These are phyloP conservation scores for Garra rufa DNA, from an alignment of 2,113 vertebrate genomes.

Conservation along the genomic window DNA sequence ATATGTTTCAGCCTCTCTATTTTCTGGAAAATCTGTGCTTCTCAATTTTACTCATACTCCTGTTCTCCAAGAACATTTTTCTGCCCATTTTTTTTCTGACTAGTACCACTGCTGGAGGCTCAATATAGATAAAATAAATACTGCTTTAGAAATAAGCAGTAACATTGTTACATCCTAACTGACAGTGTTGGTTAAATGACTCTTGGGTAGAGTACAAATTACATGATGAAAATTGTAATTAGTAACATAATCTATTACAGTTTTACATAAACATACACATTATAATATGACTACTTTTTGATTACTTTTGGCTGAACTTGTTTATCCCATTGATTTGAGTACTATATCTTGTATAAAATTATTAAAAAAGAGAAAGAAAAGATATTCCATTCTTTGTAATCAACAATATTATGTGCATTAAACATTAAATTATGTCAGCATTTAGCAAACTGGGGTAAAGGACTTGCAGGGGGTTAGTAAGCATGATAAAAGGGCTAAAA, in stretches of 20 bases:
- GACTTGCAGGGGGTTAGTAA: too few species aligned
- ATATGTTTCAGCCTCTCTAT: neutral
- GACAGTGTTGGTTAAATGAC: too few species aligned
- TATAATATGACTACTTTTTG: too few species aligned
- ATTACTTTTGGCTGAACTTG: too few species aligned
- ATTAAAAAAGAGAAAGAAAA: neutral
- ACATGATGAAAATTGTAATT: neutral
- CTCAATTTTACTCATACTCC: neutral
- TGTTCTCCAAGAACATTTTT: neutral
- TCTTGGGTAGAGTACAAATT: neutral
- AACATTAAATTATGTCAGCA: neutral
- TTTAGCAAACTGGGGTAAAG: neutral
- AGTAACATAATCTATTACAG: neutral
- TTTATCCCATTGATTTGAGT: neutral
- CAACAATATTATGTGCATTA: neutral
- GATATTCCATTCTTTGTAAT: neutral
- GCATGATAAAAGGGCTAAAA: too few species aligned
- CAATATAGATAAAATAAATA: neutral
- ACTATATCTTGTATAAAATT: neutral
- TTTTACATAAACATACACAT: too few species aligned
- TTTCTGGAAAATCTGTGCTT: constrained; percentile 40
- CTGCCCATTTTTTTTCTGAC: neutral
- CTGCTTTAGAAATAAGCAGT: neutral
- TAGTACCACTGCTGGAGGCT: neutral
- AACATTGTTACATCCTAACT: neutral